Evolutionary conservation across 1,140 invertebrate genomes (phyloP).

Genomic region (Drosophila miranda): DNA sequence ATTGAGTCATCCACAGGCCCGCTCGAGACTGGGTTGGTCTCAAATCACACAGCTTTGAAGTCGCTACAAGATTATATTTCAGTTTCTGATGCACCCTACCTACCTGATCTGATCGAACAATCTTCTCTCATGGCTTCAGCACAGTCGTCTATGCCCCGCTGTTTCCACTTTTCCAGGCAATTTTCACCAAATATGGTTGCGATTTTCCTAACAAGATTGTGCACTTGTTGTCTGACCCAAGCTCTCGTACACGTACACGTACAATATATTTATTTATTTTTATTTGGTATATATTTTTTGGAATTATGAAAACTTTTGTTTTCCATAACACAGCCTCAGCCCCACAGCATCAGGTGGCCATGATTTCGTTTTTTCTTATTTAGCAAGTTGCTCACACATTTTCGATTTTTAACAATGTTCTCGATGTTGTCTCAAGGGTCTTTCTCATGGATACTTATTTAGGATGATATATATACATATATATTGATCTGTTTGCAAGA

Average conservation of each 20-base stretch:
- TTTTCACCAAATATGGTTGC: slow-evolving; percentile 74
- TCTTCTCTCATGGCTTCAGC: background rate
- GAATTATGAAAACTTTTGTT: slow-evolving; percentile 70
- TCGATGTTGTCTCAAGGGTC: slow-evolving; percentile 28
- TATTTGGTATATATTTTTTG: slow-evolving; percentile 42
- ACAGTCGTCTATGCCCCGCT: slow-evolving; percentile 30
- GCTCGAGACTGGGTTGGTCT: slow-evolving; percentile 38
- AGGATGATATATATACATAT: slow-evolving; percentile 5
- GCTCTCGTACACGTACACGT: slow-evolving; percentile 4
- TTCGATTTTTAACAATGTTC: slow-evolving; percentile 39
- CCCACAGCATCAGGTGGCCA: slow-evolving; percentile 32
- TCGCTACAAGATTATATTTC: slow-evolving; percentile 31
- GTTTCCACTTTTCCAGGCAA: slow-evolving; percentile 32
- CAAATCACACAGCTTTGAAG: background rate
- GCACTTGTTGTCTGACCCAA: slow-evolving; percentile 56
- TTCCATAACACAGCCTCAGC: slow-evolving; percentile 35
- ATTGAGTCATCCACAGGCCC: slow-evolving; percentile 65
- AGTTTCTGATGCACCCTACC: background rate
- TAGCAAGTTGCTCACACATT: slow-evolving; percentile 52
- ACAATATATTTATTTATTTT: slow-evolving; percentile 17
- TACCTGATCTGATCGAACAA: background rate
- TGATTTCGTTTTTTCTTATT: slow-evolving; percentile 69
- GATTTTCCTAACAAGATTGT: slow-evolving; percentile 70
- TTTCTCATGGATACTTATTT: slow-evolving; percentile 20
- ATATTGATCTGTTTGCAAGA: slow-evolving; percentile 20